Evolutionary conservation across 1,140 invertebrate genomes (phyloP), one percentile per base, ranked within the genome.

Genomic region (Hyposmocoma kahamanoa): DNA sequence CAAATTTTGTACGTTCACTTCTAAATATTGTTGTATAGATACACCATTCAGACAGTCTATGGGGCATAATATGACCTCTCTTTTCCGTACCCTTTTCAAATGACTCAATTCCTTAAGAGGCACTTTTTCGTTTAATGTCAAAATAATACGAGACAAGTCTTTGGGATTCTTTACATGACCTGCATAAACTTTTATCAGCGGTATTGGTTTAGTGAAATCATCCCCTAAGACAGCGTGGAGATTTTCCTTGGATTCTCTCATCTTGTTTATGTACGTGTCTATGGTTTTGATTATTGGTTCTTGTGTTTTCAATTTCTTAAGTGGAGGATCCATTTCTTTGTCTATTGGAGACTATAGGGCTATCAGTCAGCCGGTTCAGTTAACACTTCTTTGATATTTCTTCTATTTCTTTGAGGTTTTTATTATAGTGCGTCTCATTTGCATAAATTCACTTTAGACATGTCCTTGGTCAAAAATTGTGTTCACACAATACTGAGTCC

Each of bases 51-150:
- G 46, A 49, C 59, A 62, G 39, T 34, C 43, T 19, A 50, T 52
- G 0, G 87, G 84, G 50, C 89, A 90, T 10, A 95, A 57, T 8
- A 94, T 65, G 5, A 94, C 80, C 6, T 89, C 84, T n/a, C 78
- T 82, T 4, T 87, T 86, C n/a, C 86, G 85, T 2, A 93, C 91
- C 42, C 94, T 88, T 70, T 95, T 96, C 10, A 96, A 77, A 78
- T 95, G 93, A 22, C 87, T 83, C 15, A 95, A 87, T 13, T 86
- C 77, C 1, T 88, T 88, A 20, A 94, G 75, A 11, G 87, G 90
- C 50, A 87, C 60, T 49, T 83, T 88, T 59, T 84, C 70, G 71
- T 89, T 90, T 21, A 93, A 62, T 36, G 87, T 71, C 21, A 86
- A 51, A 18, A 95, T 90, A 0, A 91, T 87, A 52, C 78, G 87